Conservation (phyloP, 2,113 vertebrate species). For the Morone saxatilis region DNA sequence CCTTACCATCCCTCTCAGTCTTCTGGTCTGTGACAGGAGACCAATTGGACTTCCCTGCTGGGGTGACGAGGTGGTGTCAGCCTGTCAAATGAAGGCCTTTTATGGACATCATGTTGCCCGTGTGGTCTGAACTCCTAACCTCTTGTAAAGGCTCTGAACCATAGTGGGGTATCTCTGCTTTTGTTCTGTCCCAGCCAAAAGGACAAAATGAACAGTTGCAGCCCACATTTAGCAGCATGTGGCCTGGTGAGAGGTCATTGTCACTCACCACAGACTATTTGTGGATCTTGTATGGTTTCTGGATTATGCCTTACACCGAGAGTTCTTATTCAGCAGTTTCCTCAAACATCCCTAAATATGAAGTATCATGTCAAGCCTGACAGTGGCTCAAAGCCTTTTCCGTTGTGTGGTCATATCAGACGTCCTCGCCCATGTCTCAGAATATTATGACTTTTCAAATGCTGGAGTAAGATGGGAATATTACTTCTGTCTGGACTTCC, state of each 20-base stretch:
- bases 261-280: conserved; percentile 45
- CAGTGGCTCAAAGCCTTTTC: conserved; percentile 22
- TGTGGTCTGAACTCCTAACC: conserved; percentile 37
- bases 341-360: conserved; percentile 50
- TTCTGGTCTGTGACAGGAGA: conserved; percentile 77
- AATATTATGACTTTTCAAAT: conserved; percentile 3
- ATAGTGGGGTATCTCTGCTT: conserved; percentile 27
- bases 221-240: conserved; percentile 12
- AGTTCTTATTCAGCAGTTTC: conserved; percentile 42
- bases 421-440: not conserved
- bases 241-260: conserved; percentile 15
- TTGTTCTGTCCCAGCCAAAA: conserved; percentile 41
- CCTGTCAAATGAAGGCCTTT: not conserved
- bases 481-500: conserved; percentile 22
- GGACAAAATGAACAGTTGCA: conserved; percentile 26
- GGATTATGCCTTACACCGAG: conserved; percentile 48
- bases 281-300: conserved; percentile 52
- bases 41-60: not conserved
- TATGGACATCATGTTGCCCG: not conserved
- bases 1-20: conserved; percentile 64
- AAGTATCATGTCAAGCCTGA: conserved; percentile 29
- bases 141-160: conserved; percentile 28
- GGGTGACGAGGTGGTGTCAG: not conserved
- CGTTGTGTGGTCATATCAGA: conserved; percentile 1
- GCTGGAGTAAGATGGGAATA: conserved; percentile 21